Conservation (phyloP, 2,797 vertebrate genomes). For the Salmo trutta region DNA sequence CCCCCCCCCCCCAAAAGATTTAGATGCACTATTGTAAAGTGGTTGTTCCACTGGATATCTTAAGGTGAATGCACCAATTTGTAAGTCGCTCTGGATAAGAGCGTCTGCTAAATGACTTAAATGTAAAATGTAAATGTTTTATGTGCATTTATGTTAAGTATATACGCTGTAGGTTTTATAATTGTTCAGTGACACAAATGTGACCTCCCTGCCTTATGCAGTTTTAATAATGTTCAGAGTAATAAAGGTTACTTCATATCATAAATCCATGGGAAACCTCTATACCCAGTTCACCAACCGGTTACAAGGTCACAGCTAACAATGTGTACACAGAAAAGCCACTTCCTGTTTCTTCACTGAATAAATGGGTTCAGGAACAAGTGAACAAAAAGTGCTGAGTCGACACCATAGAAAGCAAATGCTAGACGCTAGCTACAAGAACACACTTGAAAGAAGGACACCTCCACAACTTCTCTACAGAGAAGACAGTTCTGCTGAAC, state of each 20-base stretch:
- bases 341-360: not conserved
- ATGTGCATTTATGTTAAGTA: not conserved
- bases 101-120: too few species aligned
- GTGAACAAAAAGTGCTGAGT: not conserved
- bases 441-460: slow-evolving; percentile 45
- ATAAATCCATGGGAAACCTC: not conserved
- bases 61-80: too few species aligned
- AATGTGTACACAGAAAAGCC: not conserved
- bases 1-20: too few species aligned
- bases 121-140: too few species aligned
- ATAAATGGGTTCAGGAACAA: slow-evolving; percentile 13
- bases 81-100: too few species aligned
- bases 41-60: too few species aligned
- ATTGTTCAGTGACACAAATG: not conserved
- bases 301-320: too few species aligned
- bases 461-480: slow-evolving; percentile 39
- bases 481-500: slow-evolving; percentile 59
- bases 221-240: not conserved
- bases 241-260: not conserved
- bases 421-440: slow-evolving; percentile 32
- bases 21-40: too few species aligned
- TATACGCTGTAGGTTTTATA: too few species aligned
- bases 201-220: not conserved
- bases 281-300: too few species aligned
- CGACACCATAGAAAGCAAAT: not conserved